Conservation (phyloP, 1,140 invertebrate genomes). For the Camponotus floridanus region DNA sequence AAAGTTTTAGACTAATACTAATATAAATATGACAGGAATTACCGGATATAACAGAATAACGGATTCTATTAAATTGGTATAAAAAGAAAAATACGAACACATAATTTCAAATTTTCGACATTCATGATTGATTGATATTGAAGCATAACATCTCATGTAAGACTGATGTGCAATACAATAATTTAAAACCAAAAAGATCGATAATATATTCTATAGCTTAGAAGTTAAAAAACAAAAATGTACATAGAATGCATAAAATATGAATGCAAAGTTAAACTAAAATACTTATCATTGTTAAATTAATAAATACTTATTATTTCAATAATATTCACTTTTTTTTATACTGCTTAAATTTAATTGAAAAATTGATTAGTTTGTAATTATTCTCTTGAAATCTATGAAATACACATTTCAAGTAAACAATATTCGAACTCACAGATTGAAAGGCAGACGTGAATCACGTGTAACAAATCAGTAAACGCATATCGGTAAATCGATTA, state of each 20-base stretch:
- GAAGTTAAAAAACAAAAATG: not conserved
- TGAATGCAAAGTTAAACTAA: not conserved
- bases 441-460: not conserved
- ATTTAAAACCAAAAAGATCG: no score
- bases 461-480: conserved; percentile 25
- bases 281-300: not conserved
- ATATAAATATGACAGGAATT: not conserved
- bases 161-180: no score
- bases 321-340: not conserved
- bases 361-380: not conserved
- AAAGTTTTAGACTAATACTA: not conserved
- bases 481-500: conserved; percentile 31
- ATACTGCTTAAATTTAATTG: not conserved
- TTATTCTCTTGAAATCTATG: not conserved
- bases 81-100: not conserved
- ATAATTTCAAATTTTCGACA: not conserved
- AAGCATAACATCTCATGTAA: not conserved
- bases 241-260: not conserved
- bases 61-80: not conserved
- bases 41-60: not conserved
- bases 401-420: not conserved
- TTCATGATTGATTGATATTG: not conserved
- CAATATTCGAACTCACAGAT: not conserved
- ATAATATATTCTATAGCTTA: no score
- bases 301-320: conserved; percentile 1